Evolutionary conservation across 2,888 invertebrate genomes (phyloP).

Genomic region (Teleiodes luculella): DNA sequence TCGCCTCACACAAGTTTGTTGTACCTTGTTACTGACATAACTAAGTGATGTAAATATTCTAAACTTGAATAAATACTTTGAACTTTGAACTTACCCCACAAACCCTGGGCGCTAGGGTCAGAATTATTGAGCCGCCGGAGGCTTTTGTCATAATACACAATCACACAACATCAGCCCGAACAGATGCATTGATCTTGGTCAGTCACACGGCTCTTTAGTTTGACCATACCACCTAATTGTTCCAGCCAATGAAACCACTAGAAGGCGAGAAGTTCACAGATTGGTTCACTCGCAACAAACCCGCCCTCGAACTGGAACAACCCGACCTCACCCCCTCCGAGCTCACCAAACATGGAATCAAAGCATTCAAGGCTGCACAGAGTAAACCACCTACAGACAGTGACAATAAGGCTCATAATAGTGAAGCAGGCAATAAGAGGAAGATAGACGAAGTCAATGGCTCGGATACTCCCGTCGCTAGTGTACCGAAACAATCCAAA

Average conservation of each 20-base stretch:
- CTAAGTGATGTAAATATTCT: too few species aligned
- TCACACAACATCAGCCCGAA: too few species aligned
- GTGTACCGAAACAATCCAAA: constrained; percentile 68
- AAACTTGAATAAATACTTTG: too few species aligned
- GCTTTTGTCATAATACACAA: too few species aligned
- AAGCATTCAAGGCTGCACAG: constrained; percentile 69
- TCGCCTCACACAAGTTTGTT: too few species aligned
- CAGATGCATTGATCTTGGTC: too few species aligned
- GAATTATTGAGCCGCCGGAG: too few species aligned
- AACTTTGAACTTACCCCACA: too few species aligned
- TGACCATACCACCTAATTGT: too few species aligned
- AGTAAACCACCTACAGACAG: constrained; percentile 35
- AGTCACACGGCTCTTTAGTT: too few species aligned
- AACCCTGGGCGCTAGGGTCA: too few species aligned
- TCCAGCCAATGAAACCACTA: constrained; percentile 53
- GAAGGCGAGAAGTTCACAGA: constrained; percentile 76
- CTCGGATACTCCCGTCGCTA: constrained; percentile 37
- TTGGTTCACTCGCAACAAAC: constrained; percentile 80
- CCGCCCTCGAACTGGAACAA: constrained; percentile 73
- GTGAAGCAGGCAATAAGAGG: constrained; percentile 49
- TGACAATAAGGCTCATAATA: constrained; percentile 26
- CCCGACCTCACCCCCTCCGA: constrained; percentile 75
- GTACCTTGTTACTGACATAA: too few species aligned
- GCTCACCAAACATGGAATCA: constrained; percentile 75
- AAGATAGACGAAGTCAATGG: constrained; percentile 55